These are phyloP conservation scores for Resseliella maxima DNA, from an alignment of 2,888 invertebrate species.

Conservation along the genomic window DNA sequence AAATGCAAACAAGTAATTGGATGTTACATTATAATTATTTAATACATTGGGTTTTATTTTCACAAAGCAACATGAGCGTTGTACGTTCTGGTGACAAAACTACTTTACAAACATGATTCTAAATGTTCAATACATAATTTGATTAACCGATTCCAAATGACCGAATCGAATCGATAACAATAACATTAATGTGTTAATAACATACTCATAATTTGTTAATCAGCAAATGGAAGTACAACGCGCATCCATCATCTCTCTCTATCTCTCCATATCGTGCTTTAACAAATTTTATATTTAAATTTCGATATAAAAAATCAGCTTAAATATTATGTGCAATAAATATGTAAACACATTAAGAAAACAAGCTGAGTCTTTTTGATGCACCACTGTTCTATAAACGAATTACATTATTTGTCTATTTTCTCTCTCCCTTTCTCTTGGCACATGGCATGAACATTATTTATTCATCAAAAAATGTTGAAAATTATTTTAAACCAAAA, in stretches of 20 bases:
- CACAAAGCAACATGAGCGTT: too few species aligned
- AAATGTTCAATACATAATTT: slow-evolving; percentile 14
- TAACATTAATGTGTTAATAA: slow-evolving; percentile 43
- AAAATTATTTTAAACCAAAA: too few species aligned
- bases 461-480: background rate
- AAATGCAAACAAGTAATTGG: too few species aligned
- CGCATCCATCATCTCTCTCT: background rate
- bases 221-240: background rate
- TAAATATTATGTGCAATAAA: background rate
- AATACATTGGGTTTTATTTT: too few species aligned
- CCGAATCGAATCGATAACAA: slow-evolving; percentile 33
- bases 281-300: background rate
- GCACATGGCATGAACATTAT: background rate
- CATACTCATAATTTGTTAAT: background rate
- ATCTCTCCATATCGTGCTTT: background rate
- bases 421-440: too few species aligned
- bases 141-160: slow-evolving; percentile 42
- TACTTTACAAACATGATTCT: background rate
- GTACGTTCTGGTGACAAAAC: too few species aligned
- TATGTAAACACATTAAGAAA: slow-evolving; percentile 28
- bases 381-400: too few species aligned
- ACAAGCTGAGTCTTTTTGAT: too few species aligned
- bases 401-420: too few species aligned
- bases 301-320: background rate
- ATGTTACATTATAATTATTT: too few species aligned